Evolutionary conservation across 1,140 invertebrate species (phyloP), one percentile per base, ranked within the genome.

Genomic region (Drosophila nebulosa): DNA sequence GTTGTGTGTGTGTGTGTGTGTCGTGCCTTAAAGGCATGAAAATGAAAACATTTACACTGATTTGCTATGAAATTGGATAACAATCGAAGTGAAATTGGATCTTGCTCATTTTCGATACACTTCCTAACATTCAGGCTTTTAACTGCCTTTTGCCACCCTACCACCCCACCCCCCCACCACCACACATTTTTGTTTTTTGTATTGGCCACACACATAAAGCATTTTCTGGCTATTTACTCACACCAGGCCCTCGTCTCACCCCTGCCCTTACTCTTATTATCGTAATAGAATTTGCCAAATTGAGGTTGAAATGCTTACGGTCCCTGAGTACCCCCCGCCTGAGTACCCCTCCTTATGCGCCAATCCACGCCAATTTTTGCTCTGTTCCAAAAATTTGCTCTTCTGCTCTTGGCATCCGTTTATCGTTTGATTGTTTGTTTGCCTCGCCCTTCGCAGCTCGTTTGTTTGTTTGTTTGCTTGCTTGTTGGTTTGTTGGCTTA

Each of bases 211-310:
- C 74, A 88, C 78, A 86, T 86, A 85, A 86, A 86, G 79, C 81
- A 86, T 88, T 88, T 86, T 86, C 83, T 71, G 83, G 81, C 81
- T 78, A 86, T 85, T 86, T 85, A 60, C 76, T 62, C 71, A 74
- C 21, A n/a, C 21, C 35, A 36, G 35, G 24, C 50, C 35, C 16
- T 22, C 9, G 10, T 10, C 9, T 32, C 30, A 2, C 30, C 30
- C 30, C 24, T n/a, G 24, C 32, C 55, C 42, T 52, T 14, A 55
- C 83, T 72, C 78, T 83, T 88, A 86, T 86, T 86, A 86, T 86
- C 81, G 81, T 90, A 90, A 90, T 90, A 90, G 89, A 90, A 90
- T 90, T 90, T 89, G 84, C 78, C 89, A 89, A 90, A 90, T 90
- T 90, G 89, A 90, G 89, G 89, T 90, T 90, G 89, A 90, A 90